Evolutionary conservation across 2,888 invertebrate genomes (phyloP), one percentile per base, ranked within the genome.

Genomic region (Pardosa pseudoannulata): DNA sequence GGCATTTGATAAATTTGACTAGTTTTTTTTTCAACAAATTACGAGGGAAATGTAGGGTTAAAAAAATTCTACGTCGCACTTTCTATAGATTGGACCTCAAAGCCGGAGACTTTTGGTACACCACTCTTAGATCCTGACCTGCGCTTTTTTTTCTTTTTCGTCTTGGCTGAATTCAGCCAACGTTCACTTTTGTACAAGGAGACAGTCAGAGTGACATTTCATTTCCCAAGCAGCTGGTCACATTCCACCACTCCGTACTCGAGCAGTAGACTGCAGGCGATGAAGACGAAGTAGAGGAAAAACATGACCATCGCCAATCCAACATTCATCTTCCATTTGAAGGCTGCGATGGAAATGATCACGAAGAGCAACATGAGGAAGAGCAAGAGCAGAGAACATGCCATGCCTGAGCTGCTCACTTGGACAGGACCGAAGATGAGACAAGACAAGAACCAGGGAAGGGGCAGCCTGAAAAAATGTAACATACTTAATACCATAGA

Each of bases 321-420:
- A 92, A 94, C 96, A 94, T 97, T 98, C 98, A 99, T 98, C 93
- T 95, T 95, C 99, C 99, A 99, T 92, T 95, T 95, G 94, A 97
- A 97, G 93, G 96, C 95, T 91, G 97, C 97, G 92, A 97, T 97
- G 92, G 96, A 96, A 92, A 96, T 92, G 92, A 99, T 97, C 91
- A 99, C 97, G 92, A 98, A 97, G 90, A 98, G 92, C 90, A 99
- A 94, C 99, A 99, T 99, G 93, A 92, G 95, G 94, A 99, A 99
- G 89, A 99, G 95, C 91, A 99, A 95, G 90, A 98, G 95, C 92
- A 99, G 98, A 92, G 98, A 98, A 94, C 99, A 99, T 90, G 98
- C 96, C 96, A 99, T 97, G 90, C 99, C 99, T 90, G 96, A 95
- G 91, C 97, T 97, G 94, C 96, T 96, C 90, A 98, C 98, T 91